These are phyloP conservation scores for Archilochus colubris DNA, from an alignment of 2,113 vertebrate genomes.

Conservation along the genomic window DNA sequence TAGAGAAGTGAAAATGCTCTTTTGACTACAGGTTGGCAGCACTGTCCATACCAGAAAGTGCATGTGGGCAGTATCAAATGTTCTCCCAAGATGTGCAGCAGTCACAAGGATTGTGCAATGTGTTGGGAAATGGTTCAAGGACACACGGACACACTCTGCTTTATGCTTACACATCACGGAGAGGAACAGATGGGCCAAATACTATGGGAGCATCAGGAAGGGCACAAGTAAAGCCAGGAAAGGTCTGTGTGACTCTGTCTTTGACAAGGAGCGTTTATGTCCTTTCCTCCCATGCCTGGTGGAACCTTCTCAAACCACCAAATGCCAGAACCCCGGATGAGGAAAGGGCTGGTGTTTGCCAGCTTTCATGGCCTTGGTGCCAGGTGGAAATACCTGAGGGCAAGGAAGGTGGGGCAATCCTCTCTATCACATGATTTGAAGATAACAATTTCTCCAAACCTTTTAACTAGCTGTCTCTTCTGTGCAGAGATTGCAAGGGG, in stretches of 20 bases:
- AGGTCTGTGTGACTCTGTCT: neutral
- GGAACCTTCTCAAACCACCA: neutral
- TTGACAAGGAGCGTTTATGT: neutral
- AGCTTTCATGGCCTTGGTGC: neutral
- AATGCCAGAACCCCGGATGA: accelerated
- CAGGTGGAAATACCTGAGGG: neutral
- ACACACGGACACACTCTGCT: neutral
- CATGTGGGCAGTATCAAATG: neutral
- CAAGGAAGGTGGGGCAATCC: neutral
- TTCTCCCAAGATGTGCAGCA: neutral
- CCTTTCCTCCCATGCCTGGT: neutral
- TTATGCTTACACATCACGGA: neutral
- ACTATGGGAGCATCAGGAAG: neutral
- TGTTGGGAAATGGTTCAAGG: neutral
- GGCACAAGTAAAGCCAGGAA: neutral
- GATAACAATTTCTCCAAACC: neutral
- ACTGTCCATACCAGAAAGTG: neutral
- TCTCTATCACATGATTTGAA: neutral
- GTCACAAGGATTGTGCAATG: neutral
- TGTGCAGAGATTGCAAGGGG: neutral
- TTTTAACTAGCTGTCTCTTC: neutral
- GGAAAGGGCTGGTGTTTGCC: neutral
- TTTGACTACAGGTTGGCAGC: neutral
- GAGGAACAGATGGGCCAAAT: neutral
- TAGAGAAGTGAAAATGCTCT: neutral